Percentiles rank a stretch among this genome's conserved stretches.
phyloP scores from a whole-genome alignment of 1,140 invertebrate species.

The Aplysia californica region DNA sequence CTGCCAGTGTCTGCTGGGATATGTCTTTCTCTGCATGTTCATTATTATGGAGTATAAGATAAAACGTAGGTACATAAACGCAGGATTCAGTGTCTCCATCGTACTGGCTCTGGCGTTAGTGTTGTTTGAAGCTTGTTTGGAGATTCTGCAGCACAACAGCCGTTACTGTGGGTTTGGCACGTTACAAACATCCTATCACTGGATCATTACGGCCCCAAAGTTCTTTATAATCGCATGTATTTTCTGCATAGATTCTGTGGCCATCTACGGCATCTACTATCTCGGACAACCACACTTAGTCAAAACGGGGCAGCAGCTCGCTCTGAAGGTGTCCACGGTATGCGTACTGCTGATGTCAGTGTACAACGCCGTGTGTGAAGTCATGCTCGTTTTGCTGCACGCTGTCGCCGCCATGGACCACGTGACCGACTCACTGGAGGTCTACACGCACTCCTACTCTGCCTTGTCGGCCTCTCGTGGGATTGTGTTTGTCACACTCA shows the following conservation, averaged over 20 bases:
- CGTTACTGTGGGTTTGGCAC: constrained; percentile 16
- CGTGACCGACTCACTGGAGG: neutral
- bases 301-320: neutral
- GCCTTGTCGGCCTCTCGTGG: neutral
- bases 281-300: neutral
- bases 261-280: constrained; percentile 7
- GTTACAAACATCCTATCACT: constrained; percentile 3
- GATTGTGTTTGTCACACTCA: neutral
- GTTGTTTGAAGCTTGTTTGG: neutral
- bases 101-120: neutral
- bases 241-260: neutral
- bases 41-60: neutral
- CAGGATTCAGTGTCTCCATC: too few species aligned
- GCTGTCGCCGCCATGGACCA: neutral
- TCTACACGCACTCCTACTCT: neutral
- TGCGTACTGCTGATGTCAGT: neutral
- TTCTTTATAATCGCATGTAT: neutral
- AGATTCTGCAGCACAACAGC: neutral
- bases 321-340: neutral
- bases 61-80: too few species aligned
- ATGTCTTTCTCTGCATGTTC: constrained; percentile 25
- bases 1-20: constrained; percentile 21
- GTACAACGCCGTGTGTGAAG: constrained; percentile 1
- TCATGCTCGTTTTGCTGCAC: constrained; percentile 1
- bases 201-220: constrained; percentile 8